Percentiles rank a stretch among this genome's conserved stretches.
Conservation (phyloP, 2,888 invertebrate genomes). For the Phengaris alcon region DNA sequence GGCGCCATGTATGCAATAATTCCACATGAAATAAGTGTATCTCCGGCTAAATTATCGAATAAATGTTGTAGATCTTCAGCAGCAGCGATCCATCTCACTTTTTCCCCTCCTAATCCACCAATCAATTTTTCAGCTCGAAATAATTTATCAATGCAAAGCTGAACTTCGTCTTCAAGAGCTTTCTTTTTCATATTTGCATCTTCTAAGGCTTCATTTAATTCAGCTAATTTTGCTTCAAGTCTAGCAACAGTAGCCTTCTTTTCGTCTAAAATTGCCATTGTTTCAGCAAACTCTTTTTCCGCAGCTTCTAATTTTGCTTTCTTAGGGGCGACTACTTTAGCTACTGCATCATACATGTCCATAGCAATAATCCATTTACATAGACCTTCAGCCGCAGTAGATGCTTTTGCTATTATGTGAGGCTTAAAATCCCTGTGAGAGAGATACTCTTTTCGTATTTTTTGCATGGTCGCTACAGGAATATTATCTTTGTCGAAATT, state of each 20-base stretch:
- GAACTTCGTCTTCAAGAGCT: conserved; percentile 85
- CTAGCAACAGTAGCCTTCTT: conserved; percentile 88
- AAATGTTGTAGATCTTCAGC: conserved; percentile 86
- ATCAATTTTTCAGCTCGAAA: conserved; percentile 92
- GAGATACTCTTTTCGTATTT: conserved; percentile 86
- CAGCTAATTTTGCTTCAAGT: conserved; percentile 87
- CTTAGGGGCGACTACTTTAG: conserved; percentile 91
- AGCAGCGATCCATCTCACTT: conserved; percentile 88
- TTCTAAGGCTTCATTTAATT: conserved; percentile 83
- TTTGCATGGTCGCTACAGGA: conserved; percentile 83
- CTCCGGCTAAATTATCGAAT: conserved; percentile 92
- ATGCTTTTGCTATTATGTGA: conserved; percentile 90
- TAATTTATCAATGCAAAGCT: conserved; percentile 90
- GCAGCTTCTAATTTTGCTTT: conserved; percentile 89
- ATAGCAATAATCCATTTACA: conserved; percentile 95
- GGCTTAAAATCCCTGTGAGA: conserved; percentile 89
- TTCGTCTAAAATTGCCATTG: conserved; percentile 90
- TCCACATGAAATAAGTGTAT: conserved; percentile 92
- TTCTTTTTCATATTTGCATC: conserved; percentile 83
- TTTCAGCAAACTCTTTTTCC: conserved; percentile 88
- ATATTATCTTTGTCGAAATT: conserved; percentile 94
- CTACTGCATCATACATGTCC: conserved; percentile 92
- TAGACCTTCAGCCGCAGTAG: conserved; percentile 95
- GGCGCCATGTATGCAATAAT: conserved; percentile 94
- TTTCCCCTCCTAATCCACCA: conserved; percentile 92